A percentile compares a stretch with the other conserved stretches of the same genome.
Evolutionary conservation across 2,113 vertebrate genomes (phyloP).

Genomic region (Heliornis fulica): DNA sequence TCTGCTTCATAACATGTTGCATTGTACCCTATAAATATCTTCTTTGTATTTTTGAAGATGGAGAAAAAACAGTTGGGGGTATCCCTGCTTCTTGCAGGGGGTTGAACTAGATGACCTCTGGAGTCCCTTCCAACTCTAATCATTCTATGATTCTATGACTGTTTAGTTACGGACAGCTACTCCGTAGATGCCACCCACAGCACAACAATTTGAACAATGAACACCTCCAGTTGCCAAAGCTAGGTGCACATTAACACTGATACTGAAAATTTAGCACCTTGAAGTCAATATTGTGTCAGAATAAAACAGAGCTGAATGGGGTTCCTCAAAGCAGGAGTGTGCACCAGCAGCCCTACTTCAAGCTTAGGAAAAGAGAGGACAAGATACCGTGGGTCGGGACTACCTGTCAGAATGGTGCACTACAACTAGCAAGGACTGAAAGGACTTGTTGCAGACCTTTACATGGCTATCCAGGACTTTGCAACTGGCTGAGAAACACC

Average conservation of each 20-base stretch:
- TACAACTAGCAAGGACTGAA: neutral
- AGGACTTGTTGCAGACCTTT: neutral
- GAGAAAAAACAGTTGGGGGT: too few species aligned
- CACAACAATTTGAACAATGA: neutral
- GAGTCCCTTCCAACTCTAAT: too few species aligned
- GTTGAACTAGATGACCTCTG: too few species aligned
- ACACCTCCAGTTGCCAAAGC: neutral
- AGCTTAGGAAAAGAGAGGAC: neutral
- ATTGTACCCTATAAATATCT: neutral
- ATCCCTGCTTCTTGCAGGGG: too few species aligned
- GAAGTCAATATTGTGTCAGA: neutral
- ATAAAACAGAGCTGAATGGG: neutral
- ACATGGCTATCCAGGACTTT: neutral
- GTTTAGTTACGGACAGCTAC: neutral
- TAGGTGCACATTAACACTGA: neutral
- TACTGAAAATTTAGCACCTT: neutral
- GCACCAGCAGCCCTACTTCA: neutral
- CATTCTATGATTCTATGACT: too few species aligned
- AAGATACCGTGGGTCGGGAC: neutral
- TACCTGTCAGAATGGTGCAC: neutral
- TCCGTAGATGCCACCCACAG: neutral
- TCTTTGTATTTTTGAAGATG: neutral
- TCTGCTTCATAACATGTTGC: neutral
- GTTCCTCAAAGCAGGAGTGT: neutral
- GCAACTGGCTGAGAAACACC: neutral